These are phyloP conservation scores for Turritopsis rubra DNA, from an alignment of 30 jellyfish, hydroid and myxozoan species.

Conservation along the genomic window DNA sequence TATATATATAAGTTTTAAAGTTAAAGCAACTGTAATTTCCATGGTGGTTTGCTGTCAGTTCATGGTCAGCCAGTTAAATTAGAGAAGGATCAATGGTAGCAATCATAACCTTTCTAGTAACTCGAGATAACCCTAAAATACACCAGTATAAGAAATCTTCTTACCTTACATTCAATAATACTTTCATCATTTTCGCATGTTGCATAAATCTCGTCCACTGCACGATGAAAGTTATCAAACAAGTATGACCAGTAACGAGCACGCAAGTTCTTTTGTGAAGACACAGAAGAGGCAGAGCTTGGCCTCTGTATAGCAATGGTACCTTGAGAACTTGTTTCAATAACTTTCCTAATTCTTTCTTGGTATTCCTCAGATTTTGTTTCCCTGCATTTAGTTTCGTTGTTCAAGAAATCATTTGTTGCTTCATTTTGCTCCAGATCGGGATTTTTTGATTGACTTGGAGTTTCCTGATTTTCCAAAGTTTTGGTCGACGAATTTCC, in stretches of 20 bases:
- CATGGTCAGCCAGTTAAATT: neutral
- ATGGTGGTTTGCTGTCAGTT: no score
- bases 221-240: constrained; percentile 85
- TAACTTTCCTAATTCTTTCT: constrained; percentile 44
- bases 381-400: constrained; percentile 28
- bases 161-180: constrained; percentile 83
- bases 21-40: neutral
- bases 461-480: neutral
- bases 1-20: no score
- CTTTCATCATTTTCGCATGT: constrained; percentile 96
- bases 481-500: neutral
- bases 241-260: constrained; percentile 95
- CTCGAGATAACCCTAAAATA: neutral
- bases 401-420: neutral
- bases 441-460: neutral
- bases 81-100: no score
- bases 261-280: constrained; percentile 50
- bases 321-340: constrained; percentile 40
- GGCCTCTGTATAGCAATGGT: constrained; percentile 39
- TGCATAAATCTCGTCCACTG: constrained; percentile 80
- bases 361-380: constrained; percentile 56
- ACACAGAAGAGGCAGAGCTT: constrained; percentile 59
- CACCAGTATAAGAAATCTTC: neutral
- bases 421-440: neutral
- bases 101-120: neutral